Evolutionary conservation across 2,888 invertebrate genomes (phyloP).

Genomic region (Eudasyphora cyanicolor): DNA sequence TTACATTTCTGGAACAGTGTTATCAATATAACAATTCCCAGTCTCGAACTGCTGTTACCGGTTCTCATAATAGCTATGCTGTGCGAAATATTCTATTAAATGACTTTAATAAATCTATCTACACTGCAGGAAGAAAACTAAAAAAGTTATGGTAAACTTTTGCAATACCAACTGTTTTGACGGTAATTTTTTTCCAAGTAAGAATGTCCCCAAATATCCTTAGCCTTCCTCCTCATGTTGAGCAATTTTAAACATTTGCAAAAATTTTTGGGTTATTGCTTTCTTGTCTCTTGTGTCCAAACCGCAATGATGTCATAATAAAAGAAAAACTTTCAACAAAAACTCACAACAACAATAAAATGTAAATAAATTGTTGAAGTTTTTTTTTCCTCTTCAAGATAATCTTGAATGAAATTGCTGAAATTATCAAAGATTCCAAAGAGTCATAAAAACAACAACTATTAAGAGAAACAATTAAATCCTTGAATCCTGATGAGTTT

Average conservation of each 20-base stretch:
- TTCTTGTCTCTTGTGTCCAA: not conserved
- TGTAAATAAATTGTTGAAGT: slow-evolving; percentile 24
- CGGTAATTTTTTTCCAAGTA: not conserved
- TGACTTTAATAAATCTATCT: no score
- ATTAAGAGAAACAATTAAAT: slow-evolving; percentile 63
- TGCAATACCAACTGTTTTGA: not conserved
- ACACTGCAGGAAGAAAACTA: not conserved
- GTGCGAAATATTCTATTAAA: no score
- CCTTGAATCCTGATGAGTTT: slow-evolving; percentile 40
- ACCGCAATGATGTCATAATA: slow-evolving; percentile 37
- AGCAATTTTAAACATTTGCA: slow-evolving; percentile 23
- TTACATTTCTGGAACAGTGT: no score
- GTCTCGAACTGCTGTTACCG: no score
- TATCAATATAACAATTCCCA: no score
- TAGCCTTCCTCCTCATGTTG: not conserved
- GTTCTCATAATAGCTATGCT: no score
- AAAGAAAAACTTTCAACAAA: slow-evolving; percentile 26
- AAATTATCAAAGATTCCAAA: slow-evolving; percentile 43
- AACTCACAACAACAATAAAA: slow-evolving; percentile 8
- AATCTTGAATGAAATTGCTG: slow-evolving; percentile 35
- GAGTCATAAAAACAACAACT: slow-evolving; percentile 61
- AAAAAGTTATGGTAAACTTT: not conserved
- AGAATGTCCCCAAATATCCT: not conserved
- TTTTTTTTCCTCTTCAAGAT: slow-evolving; percentile 5
- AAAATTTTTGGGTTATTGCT: not conserved